Evolutionary conservation across 2,797 vertebrate species (phyloP), one percentile per base, ranked within the genome.

Genomic region (Lepus oiostolus): DNA sequence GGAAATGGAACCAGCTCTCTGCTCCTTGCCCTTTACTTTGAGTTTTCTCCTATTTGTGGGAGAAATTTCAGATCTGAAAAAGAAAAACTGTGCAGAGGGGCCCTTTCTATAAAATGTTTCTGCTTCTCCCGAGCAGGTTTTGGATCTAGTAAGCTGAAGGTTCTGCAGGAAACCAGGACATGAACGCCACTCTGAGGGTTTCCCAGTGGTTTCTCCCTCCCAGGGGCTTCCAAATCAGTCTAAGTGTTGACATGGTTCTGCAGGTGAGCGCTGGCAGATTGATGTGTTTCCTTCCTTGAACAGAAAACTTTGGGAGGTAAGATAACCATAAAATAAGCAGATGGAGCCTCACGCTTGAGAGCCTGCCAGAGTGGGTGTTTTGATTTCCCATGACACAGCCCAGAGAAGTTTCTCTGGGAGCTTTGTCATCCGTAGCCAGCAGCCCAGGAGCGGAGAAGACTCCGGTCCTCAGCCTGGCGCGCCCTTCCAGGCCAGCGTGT

Each of bases 21-120:
- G 38, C 38, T 68, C 19, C 47, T 72, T 72, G 16, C 4, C 54
- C 35, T 96, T 74, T 62, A 7, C 32, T 88, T 65, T 82, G 11
- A 1, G 42, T 72, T 90, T 94, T 67, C 22, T 50, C 5, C 16
- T 14, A 12, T 70, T 88, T 54, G 7, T 75, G 58, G 83, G 32
- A 67, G 50, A 93, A 88, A 19, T 47, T 85, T 86, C 81, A 91
- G 58, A 94, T 65, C 67, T n/a, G 38, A 1, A 50, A 82, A 90
- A 97, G 95, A 92, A 97, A 38, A 96, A 87, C 90, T 88, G 58
- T 90, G 8, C 96, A 97, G 97, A 97, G 91, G 90, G 80, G 91
- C 96, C 86, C 95, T 97, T 87, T 89, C 68, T 95, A 85, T 54
- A 62, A 72, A 82, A 95, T 88, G 89, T 93, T 98, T 92, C 92